phyloP scores from a whole-genome alignment of 2,888 invertebrate genomes.

The Parochlus steinenii region DNA sequence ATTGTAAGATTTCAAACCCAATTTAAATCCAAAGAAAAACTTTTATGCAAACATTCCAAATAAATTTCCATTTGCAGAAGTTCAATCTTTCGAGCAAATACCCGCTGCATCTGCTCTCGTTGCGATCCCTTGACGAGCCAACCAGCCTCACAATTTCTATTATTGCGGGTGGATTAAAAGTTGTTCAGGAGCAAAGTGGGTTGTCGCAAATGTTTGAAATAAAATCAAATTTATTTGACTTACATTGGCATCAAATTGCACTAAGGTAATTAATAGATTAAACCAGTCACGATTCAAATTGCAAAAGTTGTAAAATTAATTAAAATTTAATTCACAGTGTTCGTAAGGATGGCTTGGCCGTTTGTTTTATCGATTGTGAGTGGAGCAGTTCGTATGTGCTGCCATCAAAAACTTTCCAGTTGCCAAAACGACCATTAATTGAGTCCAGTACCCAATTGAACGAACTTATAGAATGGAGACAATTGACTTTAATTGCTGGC shows the following conservation, averaged over 20 bases:
- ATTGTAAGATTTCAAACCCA: too few species aligned
- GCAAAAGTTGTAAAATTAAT: too few species aligned
- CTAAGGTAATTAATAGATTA: constrained; percentile 22
- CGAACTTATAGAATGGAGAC: constrained; percentile 8
- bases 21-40: too few species aligned
- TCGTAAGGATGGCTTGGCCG: constrained; percentile 4
- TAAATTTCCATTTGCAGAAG: too few species aligned
- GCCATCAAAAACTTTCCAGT: constrained; percentile 3
- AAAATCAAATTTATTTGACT: constrained; percentile 30
- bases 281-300: too few species aligned
- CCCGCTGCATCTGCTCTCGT: constrained; percentile 6
- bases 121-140: neutral
- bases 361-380: constrained; percentile 8
- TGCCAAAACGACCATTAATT: constrained; percentile 1
- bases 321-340: too few species aligned
- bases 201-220: constrained; percentile 30
- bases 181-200: constrained; percentile 28
- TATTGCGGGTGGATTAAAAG: constrained; percentile 24
- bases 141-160: constrained; percentile 5
- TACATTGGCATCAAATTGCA: constrained; percentile 31
- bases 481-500: constrained; percentile 21
- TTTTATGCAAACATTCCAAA: neutral
- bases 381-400: constrained; percentile 10
- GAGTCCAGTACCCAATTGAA: constrained; percentile 7
- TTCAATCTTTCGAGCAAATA: neutral